Conservation (phyloP, 1,140 invertebrate genomes). For the Ditylenchus dipsaci region DNA sequence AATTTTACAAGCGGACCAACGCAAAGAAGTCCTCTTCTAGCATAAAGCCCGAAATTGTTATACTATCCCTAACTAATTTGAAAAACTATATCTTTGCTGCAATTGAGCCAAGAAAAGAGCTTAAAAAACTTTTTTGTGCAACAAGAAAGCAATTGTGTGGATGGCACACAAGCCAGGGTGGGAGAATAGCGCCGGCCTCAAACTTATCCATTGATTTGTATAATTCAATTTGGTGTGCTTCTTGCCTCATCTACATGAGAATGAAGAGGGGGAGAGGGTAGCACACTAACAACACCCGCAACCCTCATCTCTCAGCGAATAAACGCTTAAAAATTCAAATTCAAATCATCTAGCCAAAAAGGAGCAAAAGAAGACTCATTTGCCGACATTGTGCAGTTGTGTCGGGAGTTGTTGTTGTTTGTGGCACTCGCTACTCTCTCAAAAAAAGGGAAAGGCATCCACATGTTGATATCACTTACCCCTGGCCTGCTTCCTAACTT, state of each 20-base stretch:
- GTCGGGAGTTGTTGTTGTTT: background rate
- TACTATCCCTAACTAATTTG: too few species aligned
- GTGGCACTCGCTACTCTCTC: background rate
- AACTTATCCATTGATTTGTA: background rate
- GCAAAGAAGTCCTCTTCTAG: too few species aligned
- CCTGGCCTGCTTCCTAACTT: too few species aligned
- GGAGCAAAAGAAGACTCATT: background rate
- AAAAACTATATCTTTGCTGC: background rate
- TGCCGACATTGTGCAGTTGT: background rate
- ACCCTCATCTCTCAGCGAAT: background rate
- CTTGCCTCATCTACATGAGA: background rate
- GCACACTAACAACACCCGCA: background rate
- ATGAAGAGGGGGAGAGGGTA: background rate
- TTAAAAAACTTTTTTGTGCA: background rate
- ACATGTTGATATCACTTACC: background rate
- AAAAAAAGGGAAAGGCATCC: background rate
- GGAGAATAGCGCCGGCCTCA: background rate
- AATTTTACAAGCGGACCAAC: too few species aligned
- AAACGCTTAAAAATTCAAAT: slow-evolving; percentile 7
- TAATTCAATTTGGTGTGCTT: background rate
- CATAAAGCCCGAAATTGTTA: too few species aligned
- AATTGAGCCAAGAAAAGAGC: slow-evolving; percentile 3
- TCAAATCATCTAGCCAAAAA: background rate
- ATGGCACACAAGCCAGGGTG: background rate
- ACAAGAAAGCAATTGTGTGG: background rate